Evolutionary conservation across 1,140 invertebrate species (phyloP), one percentile per base, ranked within the genome.

Genomic region (Drosophila repletoides): DNA sequence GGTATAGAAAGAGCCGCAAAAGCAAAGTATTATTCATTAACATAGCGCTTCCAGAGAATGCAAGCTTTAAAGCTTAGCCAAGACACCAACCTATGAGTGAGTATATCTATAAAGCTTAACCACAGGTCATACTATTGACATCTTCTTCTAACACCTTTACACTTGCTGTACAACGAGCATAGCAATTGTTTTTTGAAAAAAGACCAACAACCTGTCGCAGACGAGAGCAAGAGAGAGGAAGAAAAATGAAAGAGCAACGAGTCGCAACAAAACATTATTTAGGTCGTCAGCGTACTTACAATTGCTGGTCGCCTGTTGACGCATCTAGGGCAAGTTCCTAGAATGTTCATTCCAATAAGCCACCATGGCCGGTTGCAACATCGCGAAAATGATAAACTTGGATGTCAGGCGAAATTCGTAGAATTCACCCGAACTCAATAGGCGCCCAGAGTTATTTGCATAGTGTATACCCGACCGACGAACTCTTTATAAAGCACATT

Each of bases 291-390:
- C 34, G 22, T 45, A 46, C 45, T 46, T 26, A 4, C 9, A 9
- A 1, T 45, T 72, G 41, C 70, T 89, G 88, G 6, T 48, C 70
- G 75, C 87, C 87, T 89, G 69, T 7, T 89, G 28, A 21, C 41
- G 58, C 76, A 71, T 89, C 87, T 89, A 88, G 81, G 72, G 88
- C 83, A 89, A 88, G 87, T 89, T 89, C 88, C 87, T 89, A 89
- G 88, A 88, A 89, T 89, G 87, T 87, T 88, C 79, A 86, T 84
- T 84, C 79, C 79, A 84, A 84, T 84, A 68, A 75, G 74, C 69
- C 72, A 70, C 65, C 58, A 73, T 69, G 59, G 70, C 65, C 63
- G n/a, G 31, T 72, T 72, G 75, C 75, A 79, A 81, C 76, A 75
- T 80, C 60, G 58, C 71, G 63, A 71, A 69, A 61, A 53, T 71